These are phyloP conservation scores for Anas acuta DNA, from an alignment of 2,797 vertebrate species.

Conservation along the genomic window DNA sequence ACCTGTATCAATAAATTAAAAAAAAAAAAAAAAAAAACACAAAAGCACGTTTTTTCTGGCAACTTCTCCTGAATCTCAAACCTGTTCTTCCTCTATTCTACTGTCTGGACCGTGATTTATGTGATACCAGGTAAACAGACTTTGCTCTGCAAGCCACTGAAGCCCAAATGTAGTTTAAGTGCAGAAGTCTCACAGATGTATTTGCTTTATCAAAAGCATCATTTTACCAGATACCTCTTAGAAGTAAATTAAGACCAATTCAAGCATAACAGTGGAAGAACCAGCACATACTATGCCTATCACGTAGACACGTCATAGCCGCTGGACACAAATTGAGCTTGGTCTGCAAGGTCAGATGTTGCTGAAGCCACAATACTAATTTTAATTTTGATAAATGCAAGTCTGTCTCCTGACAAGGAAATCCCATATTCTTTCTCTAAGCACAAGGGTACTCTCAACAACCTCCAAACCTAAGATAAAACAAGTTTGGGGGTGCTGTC, in stretches of 20 bases:
- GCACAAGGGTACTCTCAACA: background rate
- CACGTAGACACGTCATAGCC: accelerated
- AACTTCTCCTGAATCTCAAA: background rate
- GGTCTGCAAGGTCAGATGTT: background rate
- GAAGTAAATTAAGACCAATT: background rate
- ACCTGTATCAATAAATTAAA: background rate
- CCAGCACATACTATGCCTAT: background rate
- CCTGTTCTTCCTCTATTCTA: background rate
- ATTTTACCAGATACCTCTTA: background rate
- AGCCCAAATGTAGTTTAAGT: background rate
- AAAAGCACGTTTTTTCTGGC: background rate
- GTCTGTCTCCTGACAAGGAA: background rate
- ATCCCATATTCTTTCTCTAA: background rate
- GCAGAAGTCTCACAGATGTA: background rate
- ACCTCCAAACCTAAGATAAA: background rate
- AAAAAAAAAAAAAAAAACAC: background rate
- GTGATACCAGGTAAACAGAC: background rate
- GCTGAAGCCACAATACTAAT: background rate
- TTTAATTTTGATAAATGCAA: background rate
- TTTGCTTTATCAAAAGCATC: background rate
- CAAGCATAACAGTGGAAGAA: background rate
- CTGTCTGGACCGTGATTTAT: background rate
- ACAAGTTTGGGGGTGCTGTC: background rate
- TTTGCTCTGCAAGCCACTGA: background rate
- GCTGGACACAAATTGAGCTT: background rate